These are phyloP conservation scores for Cosmia trapezina DNA, from an alignment of 2,888 invertebrate genomes.

Conservation along the genomic window DNA sequence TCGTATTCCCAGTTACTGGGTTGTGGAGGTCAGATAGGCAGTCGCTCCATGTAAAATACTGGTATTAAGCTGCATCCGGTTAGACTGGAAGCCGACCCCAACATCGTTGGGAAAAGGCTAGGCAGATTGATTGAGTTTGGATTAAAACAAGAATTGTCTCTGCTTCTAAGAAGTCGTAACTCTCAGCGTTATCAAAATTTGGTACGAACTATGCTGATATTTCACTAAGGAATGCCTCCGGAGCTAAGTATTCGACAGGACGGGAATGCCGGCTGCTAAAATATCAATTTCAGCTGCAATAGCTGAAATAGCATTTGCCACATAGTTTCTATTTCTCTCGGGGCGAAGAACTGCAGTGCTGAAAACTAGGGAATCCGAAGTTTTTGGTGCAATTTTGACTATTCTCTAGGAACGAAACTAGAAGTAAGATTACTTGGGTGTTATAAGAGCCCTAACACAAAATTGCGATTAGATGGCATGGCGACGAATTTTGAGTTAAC, in stretches of 20 bases:
- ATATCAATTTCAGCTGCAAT: conserved; percentile 41
- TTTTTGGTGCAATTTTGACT: conserved; percentile 21
- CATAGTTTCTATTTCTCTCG: conserved; percentile 41
- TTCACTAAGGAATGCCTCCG: conserved; percentile 21
- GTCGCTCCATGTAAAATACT: too few species aligned
- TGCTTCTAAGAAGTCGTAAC: neutral
- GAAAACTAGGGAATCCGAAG: conserved; percentile 6
- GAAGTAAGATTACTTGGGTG: neutral
- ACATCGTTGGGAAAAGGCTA: too few species aligned
- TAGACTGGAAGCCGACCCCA: too few species aligned
- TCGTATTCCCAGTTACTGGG: too few species aligned
- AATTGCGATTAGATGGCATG: too few species aligned
- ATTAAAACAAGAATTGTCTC: neutral
- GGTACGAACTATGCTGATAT: conserved; percentile 8
- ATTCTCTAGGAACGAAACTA: neutral
- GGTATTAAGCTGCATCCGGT: too few species aligned
- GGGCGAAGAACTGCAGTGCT: conserved; percentile 34
- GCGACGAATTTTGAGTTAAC: too few species aligned
- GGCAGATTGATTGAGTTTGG: too few species aligned
- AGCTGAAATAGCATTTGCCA: conserved; percentile 17
- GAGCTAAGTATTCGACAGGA: conserved; percentile 41
- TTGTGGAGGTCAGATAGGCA: too few species aligned
- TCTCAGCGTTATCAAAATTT: conserved; percentile 10
- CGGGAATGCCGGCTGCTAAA: conserved; percentile 25
- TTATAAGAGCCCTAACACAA: too few species aligned